These are phyloP conservation scores for Lamprotornis superbus DNA, from an alignment of 2,113 vertebrate species.

Conservation along the genomic window DNA sequence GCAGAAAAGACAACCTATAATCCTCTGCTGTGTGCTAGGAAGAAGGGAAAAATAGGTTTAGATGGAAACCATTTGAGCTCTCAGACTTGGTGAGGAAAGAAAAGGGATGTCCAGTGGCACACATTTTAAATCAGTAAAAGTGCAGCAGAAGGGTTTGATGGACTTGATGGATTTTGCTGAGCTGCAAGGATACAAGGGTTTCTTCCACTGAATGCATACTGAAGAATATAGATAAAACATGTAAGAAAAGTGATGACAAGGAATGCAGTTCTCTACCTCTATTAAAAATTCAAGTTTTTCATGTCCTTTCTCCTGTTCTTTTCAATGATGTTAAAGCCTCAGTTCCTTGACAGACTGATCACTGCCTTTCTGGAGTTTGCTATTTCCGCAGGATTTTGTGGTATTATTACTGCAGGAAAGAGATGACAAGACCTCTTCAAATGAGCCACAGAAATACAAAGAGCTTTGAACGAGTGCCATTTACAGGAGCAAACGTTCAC, in stretches of 20 bases:
- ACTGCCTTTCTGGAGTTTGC: background rate
- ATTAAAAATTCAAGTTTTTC: background rate
- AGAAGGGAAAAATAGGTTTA: background rate
- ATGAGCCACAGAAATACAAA: constrained; percentile 42
- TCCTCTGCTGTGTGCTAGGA: background rate
- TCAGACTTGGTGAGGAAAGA: background rate
- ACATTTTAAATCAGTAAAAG: background rate
- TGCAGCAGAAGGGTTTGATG: background rate
- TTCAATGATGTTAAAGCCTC: background rate
- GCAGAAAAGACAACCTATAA: constrained; percentile 18
- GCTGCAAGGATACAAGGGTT: background rate
- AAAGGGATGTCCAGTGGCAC: background rate
- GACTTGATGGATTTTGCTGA: background rate
- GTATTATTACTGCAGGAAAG: background rate
- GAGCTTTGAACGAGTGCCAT: constrained; percentile 62
- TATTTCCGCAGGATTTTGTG: background rate
- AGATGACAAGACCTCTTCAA: constrained; percentile 48
- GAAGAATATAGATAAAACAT: background rate
- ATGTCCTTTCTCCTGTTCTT: background rate
- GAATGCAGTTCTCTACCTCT: background rate
- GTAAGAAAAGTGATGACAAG: background rate
- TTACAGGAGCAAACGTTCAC: constrained; percentile 62
- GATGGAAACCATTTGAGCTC: background rate
- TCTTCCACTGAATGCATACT: background rate
- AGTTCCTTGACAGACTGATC: background rate